Base-by-base conservation (phyloP, 2,888 invertebrate genomes). In the Synergus laeviventris region DNA sequence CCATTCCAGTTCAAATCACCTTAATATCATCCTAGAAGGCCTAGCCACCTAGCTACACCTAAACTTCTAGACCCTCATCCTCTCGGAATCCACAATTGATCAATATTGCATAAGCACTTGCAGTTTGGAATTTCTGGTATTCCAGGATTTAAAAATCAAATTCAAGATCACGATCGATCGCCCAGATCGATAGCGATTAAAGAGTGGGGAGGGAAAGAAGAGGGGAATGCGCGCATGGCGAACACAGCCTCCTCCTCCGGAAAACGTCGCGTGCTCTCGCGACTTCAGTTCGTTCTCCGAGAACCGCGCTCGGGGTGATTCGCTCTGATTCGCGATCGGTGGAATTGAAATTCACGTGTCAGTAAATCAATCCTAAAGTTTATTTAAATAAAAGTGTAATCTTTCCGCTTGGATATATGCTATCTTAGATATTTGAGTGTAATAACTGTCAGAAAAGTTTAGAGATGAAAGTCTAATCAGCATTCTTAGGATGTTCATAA, bases 211-310 rank as follows among this genome's bases (percentile, higher is more conserved):
- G n/a, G 42, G 9, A 18, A 8, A 60, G 73, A 12, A 21, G 60
- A 73, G 42, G 76, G 70, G 75, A 75, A 64, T 49, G 31, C 76
- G 76, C 75, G 75, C 66, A 59, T 70, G 66, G 75, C 39, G 70
- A 70, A 70, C 45, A 45, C 45, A 66, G 24, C 66, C 70, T 45
- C 70, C 66, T 42, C 66, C 49, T 70, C 24, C 70, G 62, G 62
- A 62, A 62, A 62, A 66, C 42, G 66, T 66, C 66, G 70, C 70
- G 70, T 70, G 70, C 70, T 70, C 49, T 49, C 11, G 24, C 45
- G 49, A 70, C 70, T 70, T 70, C 36, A 70, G 70, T 70, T 70
- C 70, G 70, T 70, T 70, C 70, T 70, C 70, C 70, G 70, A 70
- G 70, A 70, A 70, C 70, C 70, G 70, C 70, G 70, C 70, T 70